A percentile compares a stretch with the other conserved stretches of the same genome.
phyloP scores from a whole-genome alignment of 2,888 invertebrate genomes.

The Cantharis rustica region DNA sequence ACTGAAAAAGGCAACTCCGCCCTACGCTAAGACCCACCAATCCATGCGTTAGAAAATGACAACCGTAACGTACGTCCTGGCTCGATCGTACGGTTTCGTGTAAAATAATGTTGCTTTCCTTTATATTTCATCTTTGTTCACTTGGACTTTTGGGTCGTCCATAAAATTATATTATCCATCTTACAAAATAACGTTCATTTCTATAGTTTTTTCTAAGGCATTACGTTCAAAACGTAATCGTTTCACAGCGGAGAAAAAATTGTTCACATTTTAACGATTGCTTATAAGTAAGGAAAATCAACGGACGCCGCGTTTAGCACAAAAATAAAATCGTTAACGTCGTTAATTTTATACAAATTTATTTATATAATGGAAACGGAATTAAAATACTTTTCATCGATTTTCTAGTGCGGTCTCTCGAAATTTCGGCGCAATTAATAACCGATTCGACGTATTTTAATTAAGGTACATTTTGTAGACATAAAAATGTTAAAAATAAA shows the following conservation, averaged over 20 bases:
- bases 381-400: not conserved
- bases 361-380: not conserved
- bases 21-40: slow-evolving; percentile 35
- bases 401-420: not conserved
- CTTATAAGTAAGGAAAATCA: not conserved
- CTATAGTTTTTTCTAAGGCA: not conserved
- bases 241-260: not conserved
- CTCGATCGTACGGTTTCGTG: slow-evolving; percentile 49
- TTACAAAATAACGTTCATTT: slow-evolving; percentile 39
- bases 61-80: slow-evolving; percentile 38
- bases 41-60: slow-evolving; percentile 41
- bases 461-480: not conserved
- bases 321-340: not conserved
- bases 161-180: slow-evolving; percentile 46
- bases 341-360: not conserved
- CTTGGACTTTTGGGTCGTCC: slow-evolving; percentile 52
- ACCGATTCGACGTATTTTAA: not conserved
- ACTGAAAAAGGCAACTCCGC: slow-evolving; percentile 49
- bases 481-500: slow-evolving; percentile 29
- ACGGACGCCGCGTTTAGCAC: not conserved
- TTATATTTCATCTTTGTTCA: slow-evolving; percentile 51
- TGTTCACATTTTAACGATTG: not conserved
- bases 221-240: not conserved
- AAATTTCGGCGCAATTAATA: not conserved
- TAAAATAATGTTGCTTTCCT: slow-evolving; percentile 52